phyloP scores from a whole-genome alignment of 2,113 vertebrate genomes.

The Reinhardtius hippoglossoides region DNA sequence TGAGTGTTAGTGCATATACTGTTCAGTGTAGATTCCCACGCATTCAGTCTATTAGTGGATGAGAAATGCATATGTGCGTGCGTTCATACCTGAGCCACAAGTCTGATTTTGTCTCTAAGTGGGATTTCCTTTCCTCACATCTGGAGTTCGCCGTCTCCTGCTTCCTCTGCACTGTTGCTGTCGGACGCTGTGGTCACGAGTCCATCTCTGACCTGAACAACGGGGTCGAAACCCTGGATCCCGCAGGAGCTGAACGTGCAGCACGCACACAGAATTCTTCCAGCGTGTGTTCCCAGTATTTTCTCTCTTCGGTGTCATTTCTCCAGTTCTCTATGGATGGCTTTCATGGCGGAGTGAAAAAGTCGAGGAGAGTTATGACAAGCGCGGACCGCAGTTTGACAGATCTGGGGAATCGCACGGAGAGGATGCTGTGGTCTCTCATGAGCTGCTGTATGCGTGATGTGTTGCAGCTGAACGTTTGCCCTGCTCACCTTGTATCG shows the following conservation, averaged over 20 bases:
- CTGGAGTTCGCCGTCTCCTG: slow-evolving; percentile 7
- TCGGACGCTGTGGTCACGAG: slow-evolving; percentile 5
- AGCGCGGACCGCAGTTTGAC: slow-evolving; percentile 57
- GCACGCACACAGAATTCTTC: slow-evolving; percentile 12
- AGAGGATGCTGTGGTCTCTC: slow-evolving; percentile 59
- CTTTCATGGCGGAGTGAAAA: slow-evolving; percentile 57
- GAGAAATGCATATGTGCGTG: slow-evolving; percentile 1
- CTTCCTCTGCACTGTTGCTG: slow-evolving; percentile 4
- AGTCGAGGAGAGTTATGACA: slow-evolving; percentile 52
- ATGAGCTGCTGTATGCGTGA: slow-evolving; percentile 56
- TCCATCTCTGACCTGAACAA: slow-evolving; percentile 24
- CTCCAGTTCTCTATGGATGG: slow-evolving; percentile 45
- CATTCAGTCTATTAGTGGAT: background rate
- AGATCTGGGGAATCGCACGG: slow-evolving; percentile 61
- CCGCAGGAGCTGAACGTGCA: slow-evolving; percentile 10
- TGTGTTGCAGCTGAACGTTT: slow-evolving; percentile 59
- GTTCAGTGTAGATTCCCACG: slow-evolving; percentile 16
- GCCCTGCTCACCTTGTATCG: slow-evolving; percentile 37
- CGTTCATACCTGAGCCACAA: slow-evolving; percentile 24
- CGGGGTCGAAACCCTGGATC: slow-evolving; percentile 3
- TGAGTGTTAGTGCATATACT: slow-evolving; percentile 1
- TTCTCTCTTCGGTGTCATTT: slow-evolving; percentile 47
- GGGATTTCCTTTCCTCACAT: slow-evolving; percentile 16
- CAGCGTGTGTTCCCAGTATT: background rate
- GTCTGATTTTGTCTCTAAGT: slow-evolving; percentile 24